Conservation (phyloP, 1,140 invertebrate species). For the Lepidurus packardi region DNA sequence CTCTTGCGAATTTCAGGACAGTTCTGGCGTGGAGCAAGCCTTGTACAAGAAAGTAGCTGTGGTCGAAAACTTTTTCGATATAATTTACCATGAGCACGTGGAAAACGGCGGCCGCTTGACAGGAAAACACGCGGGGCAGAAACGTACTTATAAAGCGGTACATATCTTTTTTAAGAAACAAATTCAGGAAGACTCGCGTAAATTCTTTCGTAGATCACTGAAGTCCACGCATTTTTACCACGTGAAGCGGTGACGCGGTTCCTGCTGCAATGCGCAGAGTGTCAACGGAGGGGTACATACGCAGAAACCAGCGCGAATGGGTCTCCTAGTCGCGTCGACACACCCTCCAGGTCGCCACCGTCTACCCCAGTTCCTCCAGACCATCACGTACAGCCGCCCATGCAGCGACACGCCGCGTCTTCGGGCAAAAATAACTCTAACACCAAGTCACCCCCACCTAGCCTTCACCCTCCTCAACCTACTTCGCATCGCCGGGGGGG, state of each 20-base stretch:
- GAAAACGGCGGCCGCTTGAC: slow-evolving; percentile 70
- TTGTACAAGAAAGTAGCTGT: slow-evolving; percentile 84
- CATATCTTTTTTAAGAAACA: slow-evolving; percentile 47
- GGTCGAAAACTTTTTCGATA: slow-evolving; percentile 95
- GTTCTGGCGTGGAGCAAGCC: slow-evolving; percentile 36
- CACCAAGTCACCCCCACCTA: slow-evolving; percentile 48
- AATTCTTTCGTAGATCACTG: slow-evolving; percentile 69
- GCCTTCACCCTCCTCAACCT: slow-evolving; percentile 48
- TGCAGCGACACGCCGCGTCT: slow-evolving; percentile 16
- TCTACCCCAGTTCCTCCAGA: slow-evolving; percentile 34
- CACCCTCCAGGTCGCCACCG: slow-evolving; percentile 32
- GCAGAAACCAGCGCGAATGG: slow-evolving; percentile 38
- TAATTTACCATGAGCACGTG: slow-evolving; percentile 91
- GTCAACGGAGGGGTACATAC: slow-evolving; percentile 77
- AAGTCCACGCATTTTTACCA: slow-evolving; percentile 89
- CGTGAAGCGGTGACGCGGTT: slow-evolving; percentile 91
- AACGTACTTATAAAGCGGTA: slow-evolving; percentile 90
- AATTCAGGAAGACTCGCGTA: neutral
- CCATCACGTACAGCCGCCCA: slow-evolving; percentile 31
- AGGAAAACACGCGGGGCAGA: slow-evolving; percentile 91
- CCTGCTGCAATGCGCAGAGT: slow-evolving; percentile 86
- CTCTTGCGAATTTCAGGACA: neutral
- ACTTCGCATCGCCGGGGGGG: slow-evolving; percentile 36
- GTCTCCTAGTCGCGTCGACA: slow-evolving; percentile 22
- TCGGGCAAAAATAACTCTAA: slow-evolving; percentile 22